phyloP scores from a whole-genome alignment of 2,888 invertebrate species.

The Automeris io region DNA sequence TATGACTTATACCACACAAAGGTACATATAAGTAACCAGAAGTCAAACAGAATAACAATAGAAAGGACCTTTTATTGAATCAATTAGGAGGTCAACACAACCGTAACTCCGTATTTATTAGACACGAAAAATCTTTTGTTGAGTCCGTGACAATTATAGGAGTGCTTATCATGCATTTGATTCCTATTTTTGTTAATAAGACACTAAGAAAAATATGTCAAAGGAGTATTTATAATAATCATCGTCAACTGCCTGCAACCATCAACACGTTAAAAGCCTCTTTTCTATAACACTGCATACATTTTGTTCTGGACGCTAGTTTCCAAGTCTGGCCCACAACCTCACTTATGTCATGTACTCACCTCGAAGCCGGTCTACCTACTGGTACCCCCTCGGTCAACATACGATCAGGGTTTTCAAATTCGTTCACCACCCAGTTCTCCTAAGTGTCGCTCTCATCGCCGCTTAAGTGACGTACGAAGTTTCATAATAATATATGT shows the following conservation, averaged over 20 bases:
- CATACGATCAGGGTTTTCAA: too few relatives aligned
- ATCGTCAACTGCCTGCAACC: background rate
- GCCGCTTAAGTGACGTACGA: too few relatives aligned
- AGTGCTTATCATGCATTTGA: background rate
- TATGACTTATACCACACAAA: constrained; percentile 2
- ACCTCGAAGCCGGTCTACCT: too few relatives aligned
- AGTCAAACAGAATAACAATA: constrained; percentile 18
- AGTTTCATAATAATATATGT: too few relatives aligned
- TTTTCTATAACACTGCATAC: too few relatives aligned
- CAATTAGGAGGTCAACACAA: constrained; percentile 18
- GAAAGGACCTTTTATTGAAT: constrained; percentile 18
- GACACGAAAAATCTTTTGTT: constrained; percentile 4
- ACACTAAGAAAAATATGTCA: background rate
- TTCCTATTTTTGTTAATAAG: background rate
- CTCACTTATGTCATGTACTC: too few relatives aligned
- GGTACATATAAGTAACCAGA: constrained; percentile 13
- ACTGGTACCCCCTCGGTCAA: too few relatives aligned
- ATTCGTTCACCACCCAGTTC: too few relatives aligned
- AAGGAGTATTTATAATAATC: background rate
- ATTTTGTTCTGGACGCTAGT: too few relatives aligned
- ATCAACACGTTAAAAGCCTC: too few relatives aligned
- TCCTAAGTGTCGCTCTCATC: too few relatives aligned
- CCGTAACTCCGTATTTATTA: constrained; percentile 8
- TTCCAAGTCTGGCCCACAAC: too few relatives aligned
- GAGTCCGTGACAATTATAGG: background rate